A percentile compares a stretch with the other conserved stretches of the same genome.
Evolutionary conservation across 2,888 invertebrate genomes (phyloP).

Genomic region (Allolobophora icterica): DNA sequence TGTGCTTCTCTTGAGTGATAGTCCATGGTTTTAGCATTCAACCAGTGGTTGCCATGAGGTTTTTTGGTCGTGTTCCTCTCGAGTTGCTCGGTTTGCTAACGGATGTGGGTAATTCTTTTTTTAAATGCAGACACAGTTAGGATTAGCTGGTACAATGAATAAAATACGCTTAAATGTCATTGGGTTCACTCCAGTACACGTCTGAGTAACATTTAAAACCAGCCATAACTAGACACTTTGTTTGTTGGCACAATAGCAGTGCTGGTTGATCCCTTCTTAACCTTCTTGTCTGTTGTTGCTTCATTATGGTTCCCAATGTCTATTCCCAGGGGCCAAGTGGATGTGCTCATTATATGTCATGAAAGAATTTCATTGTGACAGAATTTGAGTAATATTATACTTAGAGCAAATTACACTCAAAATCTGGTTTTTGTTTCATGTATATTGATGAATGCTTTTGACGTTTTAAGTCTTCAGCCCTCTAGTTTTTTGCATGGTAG

Average conservation of each 20-base stretch:
- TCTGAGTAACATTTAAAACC: too few relatives aligned
- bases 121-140: background rate
- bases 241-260: too few relatives aligned
- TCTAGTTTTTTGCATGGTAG: conserved; percentile 57
- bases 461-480: background rate
- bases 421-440: background rate
- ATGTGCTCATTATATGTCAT: background rate
- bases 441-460: background rate
- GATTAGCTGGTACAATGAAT: background rate
- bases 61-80: background rate
- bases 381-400: background rate
- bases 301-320: too few relatives aligned
- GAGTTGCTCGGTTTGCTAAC: background rate
- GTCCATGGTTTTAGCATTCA: too few relatives aligned
- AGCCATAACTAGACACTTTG: too few relatives aligned
- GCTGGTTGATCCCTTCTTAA: too few relatives aligned
- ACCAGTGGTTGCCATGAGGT: too few relatives aligned
- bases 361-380: too few relatives aligned
- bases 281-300: too few relatives aligned
- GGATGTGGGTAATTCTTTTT: too few relatives aligned
- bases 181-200: background rate
- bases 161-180: background rate
- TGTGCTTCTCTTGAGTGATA: too few relatives aligned
- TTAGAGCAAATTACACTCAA: background rate
- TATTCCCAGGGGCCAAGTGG: too few relatives aligned